A percentile compares a stretch with the other conserved stretches of the same genome.
phyloP scores from a whole-genome alignment of 1,140 invertebrate species.

The Venustaconcha ellipsiformis region DNA sequence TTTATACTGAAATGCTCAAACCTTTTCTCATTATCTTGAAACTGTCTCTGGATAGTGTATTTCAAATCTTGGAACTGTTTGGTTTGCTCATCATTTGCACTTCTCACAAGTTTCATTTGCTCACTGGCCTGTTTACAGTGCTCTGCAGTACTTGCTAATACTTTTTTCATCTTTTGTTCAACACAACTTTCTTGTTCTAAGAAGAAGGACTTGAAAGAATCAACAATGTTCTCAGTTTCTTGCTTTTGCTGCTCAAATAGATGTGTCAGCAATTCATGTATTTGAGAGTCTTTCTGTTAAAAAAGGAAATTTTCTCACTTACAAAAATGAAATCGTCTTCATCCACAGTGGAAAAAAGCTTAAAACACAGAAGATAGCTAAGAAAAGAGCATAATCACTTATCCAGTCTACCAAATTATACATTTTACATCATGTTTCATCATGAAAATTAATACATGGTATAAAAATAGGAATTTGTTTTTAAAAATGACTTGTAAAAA shows the following conservation, averaged over 20 bases:
- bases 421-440: too few relatives aligned
- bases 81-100: constrained; percentile 6
- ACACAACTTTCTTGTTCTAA: constrained; percentile 6
- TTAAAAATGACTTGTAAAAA: too few relatives aligned
- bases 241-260: not conserved
- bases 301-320: not conserved
- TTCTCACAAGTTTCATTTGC: constrained; percentile 1
- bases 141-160: constrained; percentile 12
- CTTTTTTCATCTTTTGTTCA: constrained; percentile 20
- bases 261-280: constrained; percentile 6
- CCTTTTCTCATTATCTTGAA: constrained; percentile 25
- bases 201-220: constrained; percentile 18
- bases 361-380: too few relatives aligned
- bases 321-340: too few relatives aligned
- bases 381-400: too few relatives aligned
- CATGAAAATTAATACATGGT: too few relatives aligned
- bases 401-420: too few relatives aligned
- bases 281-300: constrained; percentile 14
- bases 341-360: too few relatives aligned
- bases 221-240: not conserved
- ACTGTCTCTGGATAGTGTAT: constrained; percentile 6
- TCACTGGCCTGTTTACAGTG: constrained; percentile 12
- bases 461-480: too few relatives aligned
- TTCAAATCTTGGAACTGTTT: constrained; percentile 21
- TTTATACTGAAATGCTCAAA: not conserved